Conservation (phyloP, 1,140 invertebrate genomes). For the Atta texana region DNA sequence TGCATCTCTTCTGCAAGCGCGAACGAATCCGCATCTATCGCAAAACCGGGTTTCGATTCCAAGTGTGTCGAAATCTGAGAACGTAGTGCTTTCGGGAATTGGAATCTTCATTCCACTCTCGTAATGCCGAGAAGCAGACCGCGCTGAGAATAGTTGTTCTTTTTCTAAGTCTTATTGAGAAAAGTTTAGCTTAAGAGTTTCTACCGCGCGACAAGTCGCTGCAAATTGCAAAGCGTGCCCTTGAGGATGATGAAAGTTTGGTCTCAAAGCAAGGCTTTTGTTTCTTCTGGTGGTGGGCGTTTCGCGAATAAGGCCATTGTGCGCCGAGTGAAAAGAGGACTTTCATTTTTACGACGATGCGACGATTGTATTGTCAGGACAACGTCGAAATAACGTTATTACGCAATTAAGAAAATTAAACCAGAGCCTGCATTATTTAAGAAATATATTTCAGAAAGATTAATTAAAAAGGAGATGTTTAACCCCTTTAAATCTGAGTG, state of each 20-base stretch:
- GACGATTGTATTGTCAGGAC: slow-evolving; percentile 13
- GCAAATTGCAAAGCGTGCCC: slow-evolving; percentile 62
- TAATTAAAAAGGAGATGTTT: neutral
- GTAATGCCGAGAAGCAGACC: neutral
- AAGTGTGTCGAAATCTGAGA: neutral
- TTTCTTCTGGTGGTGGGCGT: slow-evolving; percentile 42
- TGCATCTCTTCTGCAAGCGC: slow-evolving; percentile 12
- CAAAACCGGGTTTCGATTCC: slow-evolving; percentile 6
- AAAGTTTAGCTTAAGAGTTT: slow-evolving; percentile 60
- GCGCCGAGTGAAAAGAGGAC: slow-evolving; percentile 33
- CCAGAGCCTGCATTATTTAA: neutral
- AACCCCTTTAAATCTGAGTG: too few relatives aligned
- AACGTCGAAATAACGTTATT: slow-evolving; percentile 37
- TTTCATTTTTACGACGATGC: slow-evolving; percentile 51
- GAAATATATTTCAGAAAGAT: neutral
- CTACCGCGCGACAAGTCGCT: slow-evolving; percentile 48
- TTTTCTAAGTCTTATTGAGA: slow-evolving; percentile 44
- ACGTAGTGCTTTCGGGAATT: slow-evolving; percentile 28
- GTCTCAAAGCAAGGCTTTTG: slow-evolving; percentile 58
- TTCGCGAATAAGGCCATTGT: slow-evolving; percentile 56
- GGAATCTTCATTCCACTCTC: neutral
- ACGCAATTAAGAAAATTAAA: slow-evolving; percentile 58
- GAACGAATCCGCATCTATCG: slow-evolving; percentile 35
- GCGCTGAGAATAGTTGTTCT: slow-evolving; percentile 28
- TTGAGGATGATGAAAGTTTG: slow-evolving; percentile 63